Evolutionary conservation across 2,888 invertebrate genomes (phyloP).

Genomic region (Drosophila prostipennis): DNA sequence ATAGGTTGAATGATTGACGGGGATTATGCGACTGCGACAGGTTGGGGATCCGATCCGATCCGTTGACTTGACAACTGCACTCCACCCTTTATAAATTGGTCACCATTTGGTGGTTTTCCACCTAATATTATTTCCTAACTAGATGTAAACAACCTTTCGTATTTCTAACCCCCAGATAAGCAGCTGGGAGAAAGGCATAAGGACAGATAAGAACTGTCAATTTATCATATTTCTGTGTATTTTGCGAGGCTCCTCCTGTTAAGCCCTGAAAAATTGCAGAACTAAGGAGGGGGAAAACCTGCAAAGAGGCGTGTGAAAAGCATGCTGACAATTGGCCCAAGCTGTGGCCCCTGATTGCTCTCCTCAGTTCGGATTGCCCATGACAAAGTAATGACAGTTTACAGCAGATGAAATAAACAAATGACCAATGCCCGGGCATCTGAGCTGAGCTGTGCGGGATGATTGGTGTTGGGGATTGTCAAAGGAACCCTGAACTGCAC

Average conservation of each 20-base stretch:
- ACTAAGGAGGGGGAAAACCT: conserved; percentile 12
- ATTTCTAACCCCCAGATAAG: conserved; percentile 13
- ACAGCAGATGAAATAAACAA: conserved; percentile 78
- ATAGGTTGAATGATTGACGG: conserved; percentile 24
- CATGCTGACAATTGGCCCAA: conserved; percentile 62
- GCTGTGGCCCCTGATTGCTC: conserved; percentile 45
- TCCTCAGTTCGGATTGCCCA: conserved; percentile 58
- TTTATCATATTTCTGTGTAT: conserved; percentile 55
- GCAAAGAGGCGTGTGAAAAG: conserved; percentile 49
- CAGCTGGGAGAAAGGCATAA: conserved; percentile 45
- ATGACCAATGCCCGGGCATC: conserved; percentile 51
- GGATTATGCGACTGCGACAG: conserved; percentile 22
- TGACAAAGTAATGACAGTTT: conserved; percentile 77
- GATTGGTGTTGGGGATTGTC: conserved; percentile 17
- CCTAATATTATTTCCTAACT: conserved; percentile 32
- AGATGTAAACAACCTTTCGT: conserved; percentile 38
- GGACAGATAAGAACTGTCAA: conserved; percentile 75
- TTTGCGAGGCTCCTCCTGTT: conserved; percentile 11
- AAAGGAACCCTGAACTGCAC: conserved; percentile 14
- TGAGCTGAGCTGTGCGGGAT: conserved; percentile 11
- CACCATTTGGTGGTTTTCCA: conserved; percentile 17
- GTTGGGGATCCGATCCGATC: conserved; percentile 5
- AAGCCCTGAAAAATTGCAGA: conserved; percentile 41
- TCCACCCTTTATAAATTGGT: neutral
- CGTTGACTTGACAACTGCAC: conserved; percentile 22